Base-by-base conservation (phyloP, 2,888 invertebrate species). In the Incurvaria masculella region DNA sequence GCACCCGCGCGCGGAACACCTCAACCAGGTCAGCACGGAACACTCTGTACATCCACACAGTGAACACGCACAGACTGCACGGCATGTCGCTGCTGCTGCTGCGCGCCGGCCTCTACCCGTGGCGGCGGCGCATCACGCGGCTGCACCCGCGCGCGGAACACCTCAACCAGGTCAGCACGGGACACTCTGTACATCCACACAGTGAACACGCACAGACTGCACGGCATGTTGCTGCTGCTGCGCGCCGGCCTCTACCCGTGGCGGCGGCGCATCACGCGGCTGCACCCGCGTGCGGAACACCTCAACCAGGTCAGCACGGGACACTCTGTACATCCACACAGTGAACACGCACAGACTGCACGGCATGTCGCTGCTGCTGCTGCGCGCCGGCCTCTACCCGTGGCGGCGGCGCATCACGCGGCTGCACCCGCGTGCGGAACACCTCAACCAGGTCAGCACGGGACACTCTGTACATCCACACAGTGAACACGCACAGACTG, bases 1-100 rank as follows among this genome's bases (percentile, higher is more conserved):
- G 3, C 78, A 78, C 51, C 56, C 64, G 0, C 63, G 61, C 5
- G 62, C 64, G 1, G 68, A 68, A 42, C 63, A 68, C 20, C 65
- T 73, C 21, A 72, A 70, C 49, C 61, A 66, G 1, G n/a, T n/a
- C n/a, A n/a, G n/a, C n/a, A n/a, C n/a, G n/a, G n/a, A n/a, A n/a
- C n/a, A n/a, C n/a, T n/a, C n/a, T n/a, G n/a, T n/a, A n/a, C n/a
- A 87, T 92, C 41, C 92, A 92, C 65, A 85, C 92, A 5, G 84
- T 92, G 52, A 91, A 92, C 62, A 87, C 57, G 75, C 90, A 49
- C 55, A 89, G 62, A 74, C 85, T 61, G 83, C 91, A 66, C 85
- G 88, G 59, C 79, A 88, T 65, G 81, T 89, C 66, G 70, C 83
- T 69, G 74, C 86, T 79, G 74, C 63, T 75, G 0, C 63, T 76